Conservation (phyloP, 30 jellyfish, hydroid and myxozoan genomes). For the Nemopilema nomurai region DNA sequence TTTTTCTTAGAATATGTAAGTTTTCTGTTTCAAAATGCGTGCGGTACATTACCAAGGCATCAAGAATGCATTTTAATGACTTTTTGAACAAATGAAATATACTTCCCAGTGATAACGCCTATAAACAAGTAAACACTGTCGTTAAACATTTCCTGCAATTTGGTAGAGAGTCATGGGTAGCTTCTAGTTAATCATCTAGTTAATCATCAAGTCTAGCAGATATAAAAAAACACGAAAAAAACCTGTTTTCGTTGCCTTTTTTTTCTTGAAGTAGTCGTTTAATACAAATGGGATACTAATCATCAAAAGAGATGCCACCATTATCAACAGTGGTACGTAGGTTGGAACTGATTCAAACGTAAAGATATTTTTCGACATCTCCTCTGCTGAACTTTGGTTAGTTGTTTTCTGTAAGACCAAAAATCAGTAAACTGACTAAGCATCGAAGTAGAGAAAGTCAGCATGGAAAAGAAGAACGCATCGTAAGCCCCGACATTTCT, state of each 20-base stretch:
- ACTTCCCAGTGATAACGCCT: too few relatives aligned
- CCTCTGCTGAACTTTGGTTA: slow-evolving; percentile 51
- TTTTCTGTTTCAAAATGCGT: too few relatives aligned
- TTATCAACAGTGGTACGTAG: background rate
- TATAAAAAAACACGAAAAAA: background rate
- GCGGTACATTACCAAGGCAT: too few relatives aligned
- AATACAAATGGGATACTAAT: slow-evolving; percentile 7
- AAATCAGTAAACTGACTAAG: background rate
- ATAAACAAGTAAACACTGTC: too few relatives aligned
- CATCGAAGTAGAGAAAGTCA: background rate
- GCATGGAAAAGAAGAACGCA: background rate
- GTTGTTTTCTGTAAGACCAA: slow-evolving; percentile 32
- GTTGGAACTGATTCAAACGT: slow-evolving; percentile 7
- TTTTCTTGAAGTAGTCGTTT: background rate
- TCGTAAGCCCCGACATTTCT: background rate
- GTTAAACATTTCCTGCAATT: too few relatives aligned
- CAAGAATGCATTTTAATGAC: too few relatives aligned
- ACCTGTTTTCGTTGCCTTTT: background rate
- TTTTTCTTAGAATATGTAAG: too few relatives aligned
- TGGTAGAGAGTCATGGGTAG: background rate
- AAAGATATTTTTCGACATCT: slow-evolving; percentile 32
- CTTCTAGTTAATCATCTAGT: background rate
- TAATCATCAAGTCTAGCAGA: background rate
- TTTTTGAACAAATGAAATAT: too few relatives aligned
- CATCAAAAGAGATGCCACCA: background rate